Percentiles rank a stretch among this genome's conserved stretches.
Conservation (phyloP, 2,888 invertebrate genomes). For the Choreutis nemorana region DNA sequence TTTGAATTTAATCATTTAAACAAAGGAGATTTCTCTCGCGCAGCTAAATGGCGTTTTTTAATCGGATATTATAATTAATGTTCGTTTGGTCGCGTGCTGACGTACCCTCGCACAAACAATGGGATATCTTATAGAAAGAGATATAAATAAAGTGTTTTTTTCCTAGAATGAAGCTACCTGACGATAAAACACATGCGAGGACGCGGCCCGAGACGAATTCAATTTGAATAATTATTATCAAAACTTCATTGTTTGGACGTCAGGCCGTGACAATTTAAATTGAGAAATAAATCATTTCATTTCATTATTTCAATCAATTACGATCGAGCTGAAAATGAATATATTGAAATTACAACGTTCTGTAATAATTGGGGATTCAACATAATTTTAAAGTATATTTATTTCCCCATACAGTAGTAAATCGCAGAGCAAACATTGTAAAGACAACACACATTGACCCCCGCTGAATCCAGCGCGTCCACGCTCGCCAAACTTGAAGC, state of each 20-base stretch:
- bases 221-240: conserved; percentile 58
- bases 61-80: conserved; percentile 70
- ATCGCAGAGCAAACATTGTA: too few species aligned
- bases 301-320: too few species aligned
- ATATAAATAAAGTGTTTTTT: conserved; percentile 63
- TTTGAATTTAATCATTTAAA: conserved; percentile 65
- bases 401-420: too few species aligned
- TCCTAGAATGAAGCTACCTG: conserved; percentile 60
- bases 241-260: conserved; percentile 28
- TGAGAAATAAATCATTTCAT: too few species aligned
- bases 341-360: too few species aligned
- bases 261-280: too few species aligned
- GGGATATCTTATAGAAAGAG: conserved; percentile 62
- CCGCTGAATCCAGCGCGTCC: conserved; percentile 14
- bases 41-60: conserved; percentile 64
- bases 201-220: conserved; percentile 43
- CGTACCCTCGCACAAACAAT: conserved; percentile 64
- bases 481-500: conserved; percentile 41
- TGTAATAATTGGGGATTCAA: too few species aligned
- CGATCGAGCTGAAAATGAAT: too few species aligned
- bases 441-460: too few species aligned
- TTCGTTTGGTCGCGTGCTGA: conserved; percentile 66
- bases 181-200: conserved; percentile 58
- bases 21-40: conserved; percentile 57
- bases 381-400: too few species aligned